Percentiles rank a stretch among this genome's conserved stretches.
phyloP scores from a whole-genome alignment of 2,113 vertebrate species.

The Paraplagusia blochii region DNA sequence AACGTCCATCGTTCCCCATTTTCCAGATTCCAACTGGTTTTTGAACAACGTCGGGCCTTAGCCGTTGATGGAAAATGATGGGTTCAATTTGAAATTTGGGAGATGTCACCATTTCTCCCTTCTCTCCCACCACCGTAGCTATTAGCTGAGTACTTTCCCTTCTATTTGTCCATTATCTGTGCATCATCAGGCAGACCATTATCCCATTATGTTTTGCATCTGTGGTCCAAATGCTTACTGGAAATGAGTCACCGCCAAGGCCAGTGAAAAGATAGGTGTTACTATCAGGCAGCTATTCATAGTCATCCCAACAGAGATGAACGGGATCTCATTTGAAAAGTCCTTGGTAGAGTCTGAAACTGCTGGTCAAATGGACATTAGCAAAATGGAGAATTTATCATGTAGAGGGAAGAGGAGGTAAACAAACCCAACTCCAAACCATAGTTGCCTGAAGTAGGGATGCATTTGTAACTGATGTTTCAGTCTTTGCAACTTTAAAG shows the following conservation, averaged over 20 bases:
- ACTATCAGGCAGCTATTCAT: slow-evolving; percentile 68
- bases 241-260: slow-evolving; percentile 68
- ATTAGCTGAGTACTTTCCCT: slow-evolving; percentile 65
- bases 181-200: slow-evolving; percentile 70
- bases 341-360: slow-evolving; percentile 42
- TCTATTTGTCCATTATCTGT: slow-evolving; percentile 72
- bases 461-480: no score
- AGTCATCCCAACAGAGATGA: slow-evolving; percentile 54
- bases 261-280: slow-evolving; percentile 60
- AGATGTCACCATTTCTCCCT: slow-evolving; percentile 35
- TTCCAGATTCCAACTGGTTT: slow-evolving; percentile 40
- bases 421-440: no score
- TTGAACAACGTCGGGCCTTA: slow-evolving; percentile 38
- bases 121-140: slow-evolving; percentile 42
- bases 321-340: slow-evolving; percentile 56
- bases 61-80: slow-evolving; percentile 35
- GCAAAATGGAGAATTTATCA: slow-evolving; percentile 5
- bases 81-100: slow-evolving; percentile 54
- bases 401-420: slow-evolving; percentile 34
- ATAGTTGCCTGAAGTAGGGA: no score
- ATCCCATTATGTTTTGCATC: slow-evolving; percentile 73
- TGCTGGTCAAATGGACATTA: slow-evolving; percentile 23
- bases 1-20: slow-evolving; percentile 34
- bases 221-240: slow-evolving; percentile 73
- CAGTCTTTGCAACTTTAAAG: no score